phyloP scores from a whole-genome alignment of 2,888 invertebrate genomes.

The Hydropsyche betteni region DNA sequence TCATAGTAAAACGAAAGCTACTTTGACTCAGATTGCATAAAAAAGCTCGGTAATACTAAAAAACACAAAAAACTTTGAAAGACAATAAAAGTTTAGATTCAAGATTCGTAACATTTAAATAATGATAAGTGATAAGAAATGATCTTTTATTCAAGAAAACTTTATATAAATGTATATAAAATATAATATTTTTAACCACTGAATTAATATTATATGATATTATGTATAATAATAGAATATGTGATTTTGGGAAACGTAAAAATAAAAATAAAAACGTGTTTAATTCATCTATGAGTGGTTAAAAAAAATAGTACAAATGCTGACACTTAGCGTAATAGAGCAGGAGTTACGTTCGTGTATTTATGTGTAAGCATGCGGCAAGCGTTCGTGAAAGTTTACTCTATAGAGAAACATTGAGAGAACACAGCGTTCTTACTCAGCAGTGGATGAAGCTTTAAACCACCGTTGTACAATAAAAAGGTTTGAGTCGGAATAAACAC shows the following conservation, averaged over 20 bases:
- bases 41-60: not conserved
- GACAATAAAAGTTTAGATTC: no score
- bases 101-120: no score
- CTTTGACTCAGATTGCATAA: constrained; percentile 21
- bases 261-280: no score
- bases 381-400: constrained; percentile 16
- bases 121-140: no score
- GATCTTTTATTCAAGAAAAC: no score
- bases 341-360: not conserved
- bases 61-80: no score
- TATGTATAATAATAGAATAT: no score
- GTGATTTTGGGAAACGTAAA: no score
- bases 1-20: constrained; percentile 10
- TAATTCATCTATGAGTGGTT: no score
- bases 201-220: no score
- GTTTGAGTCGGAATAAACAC: constrained; percentile 25
- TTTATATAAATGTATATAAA: no score
- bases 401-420: not conserved
- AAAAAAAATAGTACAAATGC: not conserved
- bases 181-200: no score
- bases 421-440: not conserved
- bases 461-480: constrained; percentile 24
- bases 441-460: constrained; percentile 13
- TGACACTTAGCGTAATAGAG: constrained; percentile 18
- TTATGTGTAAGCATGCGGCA: constrained; percentile 5